phyloP scores from a whole-genome alignment of 1,140 invertebrate genomes.

The Condylostylus longicornis region DNA sequence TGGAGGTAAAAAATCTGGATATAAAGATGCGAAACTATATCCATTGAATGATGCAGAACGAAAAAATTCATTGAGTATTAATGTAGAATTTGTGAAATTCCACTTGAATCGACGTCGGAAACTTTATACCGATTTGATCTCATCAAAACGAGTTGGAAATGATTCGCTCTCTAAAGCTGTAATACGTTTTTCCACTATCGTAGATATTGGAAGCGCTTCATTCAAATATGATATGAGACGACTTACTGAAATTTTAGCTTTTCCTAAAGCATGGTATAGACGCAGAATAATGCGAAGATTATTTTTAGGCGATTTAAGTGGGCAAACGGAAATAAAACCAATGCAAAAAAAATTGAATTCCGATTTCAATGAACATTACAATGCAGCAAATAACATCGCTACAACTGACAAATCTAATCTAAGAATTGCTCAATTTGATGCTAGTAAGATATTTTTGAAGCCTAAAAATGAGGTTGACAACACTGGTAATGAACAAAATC shows the following conservation, averaged over 20 bases:
- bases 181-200: constrained; percentile 84
- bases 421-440: constrained; percentile 35
- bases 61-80: constrained; percentile 89
- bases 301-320: constrained; percentile 79
- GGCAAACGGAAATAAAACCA: constrained; percentile 19
- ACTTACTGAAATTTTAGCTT: constrained; percentile 91
- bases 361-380: constrained; percentile 4
- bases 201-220: constrained; percentile 92
- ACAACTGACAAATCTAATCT: constrained; percentile 3
- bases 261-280: constrained; percentile 96
- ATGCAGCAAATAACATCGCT: constrained; percentile 1
- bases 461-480: constrained; percentile 23
- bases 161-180: constrained; percentile 55
- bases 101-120: constrained; percentile 80
- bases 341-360: constrained; percentile 4
- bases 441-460: constrained; percentile 31
- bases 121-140: constrained; percentile 52
- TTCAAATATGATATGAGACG: constrained; percentile 98
- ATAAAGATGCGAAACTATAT: constrained; percentile 72
- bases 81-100: constrained; percentile 94
- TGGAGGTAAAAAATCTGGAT: constrained; percentile 70
- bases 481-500: constrained; percentile 29
- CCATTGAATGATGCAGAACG: constrained; percentile 75
- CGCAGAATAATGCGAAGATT: constrained; percentile 80
- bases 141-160: constrained; percentile 28